Percentiles rank a stretch among this genome's conserved stretches.
These are phyloP conservation scores for Dasyurus viverrinus DNA, from an alignment of 2,113 vertebrate genomes.

Conservation along the genomic window DNA sequence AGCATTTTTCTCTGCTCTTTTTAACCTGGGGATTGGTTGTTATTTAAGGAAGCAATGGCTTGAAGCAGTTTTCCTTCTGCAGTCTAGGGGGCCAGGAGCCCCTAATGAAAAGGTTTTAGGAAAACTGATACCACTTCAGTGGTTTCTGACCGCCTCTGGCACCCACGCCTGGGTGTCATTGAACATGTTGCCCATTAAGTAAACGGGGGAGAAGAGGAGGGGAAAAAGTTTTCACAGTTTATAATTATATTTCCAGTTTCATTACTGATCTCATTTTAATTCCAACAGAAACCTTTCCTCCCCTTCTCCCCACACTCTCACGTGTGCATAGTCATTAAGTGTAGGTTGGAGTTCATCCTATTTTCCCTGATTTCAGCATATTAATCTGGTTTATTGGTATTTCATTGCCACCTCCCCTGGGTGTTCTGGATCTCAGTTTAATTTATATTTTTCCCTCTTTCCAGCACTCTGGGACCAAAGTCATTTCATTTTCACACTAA, in stretches of 20 bases:
- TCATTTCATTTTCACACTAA: constrained; percentile 53
- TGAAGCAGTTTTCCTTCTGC: constrained; percentile 58
- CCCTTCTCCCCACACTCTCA: constrained; percentile 76
- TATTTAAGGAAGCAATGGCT: constrained; percentile 70
- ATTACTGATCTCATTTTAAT: constrained; percentile 83
- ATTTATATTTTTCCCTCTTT: constrained; percentile 78
- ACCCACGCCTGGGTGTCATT: constrained; percentile 36
- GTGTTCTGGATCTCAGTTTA: constrained; percentile 81
- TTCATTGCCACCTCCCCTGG: constrained; percentile 80
- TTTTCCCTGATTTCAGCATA: constrained; percentile 82
- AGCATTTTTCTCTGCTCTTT: constrained; percentile 17
- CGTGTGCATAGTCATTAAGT: constrained; percentile 84
- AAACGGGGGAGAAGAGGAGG: constrained; percentile 65
- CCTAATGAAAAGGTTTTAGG: constrained; percentile 71
- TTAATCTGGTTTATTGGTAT: constrained; percentile 87
- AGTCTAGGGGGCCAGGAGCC: constrained; percentile 44
- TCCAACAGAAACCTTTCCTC: constrained; percentile 74
- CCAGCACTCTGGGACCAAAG: constrained; percentile 58
- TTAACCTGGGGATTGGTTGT: constrained; percentile 68
- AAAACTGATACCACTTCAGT: constrained; percentile 65
- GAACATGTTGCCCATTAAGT: constrained; percentile 68
- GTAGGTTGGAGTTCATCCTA: constrained; percentile 82
- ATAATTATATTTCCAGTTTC: constrained; percentile 83
- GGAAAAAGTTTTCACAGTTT: constrained; percentile 74
- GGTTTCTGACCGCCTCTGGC: constrained; percentile 51